These are phyloP conservation scores for Ophonus ardosiacus DNA, from an alignment of 2,888 invertebrate species.

Conservation along the genomic window DNA sequence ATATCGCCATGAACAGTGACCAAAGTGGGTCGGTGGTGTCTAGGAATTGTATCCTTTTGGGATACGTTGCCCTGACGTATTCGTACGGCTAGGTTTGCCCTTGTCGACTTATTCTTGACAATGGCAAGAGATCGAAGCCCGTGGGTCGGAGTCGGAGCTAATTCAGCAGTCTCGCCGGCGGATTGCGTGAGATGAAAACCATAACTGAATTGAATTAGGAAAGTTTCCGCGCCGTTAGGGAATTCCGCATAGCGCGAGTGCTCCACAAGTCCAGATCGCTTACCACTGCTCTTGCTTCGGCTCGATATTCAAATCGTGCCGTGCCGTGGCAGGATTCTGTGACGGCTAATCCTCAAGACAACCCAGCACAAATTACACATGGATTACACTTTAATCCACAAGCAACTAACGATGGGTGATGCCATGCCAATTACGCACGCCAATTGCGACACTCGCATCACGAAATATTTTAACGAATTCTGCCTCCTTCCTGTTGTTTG, in stretches of 20 bases:
- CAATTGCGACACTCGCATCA: neutral
- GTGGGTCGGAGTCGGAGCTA: constrained; percentile 66
- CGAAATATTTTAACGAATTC: no score
- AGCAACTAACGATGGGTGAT: constrained; percentile 42
- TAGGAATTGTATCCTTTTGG: no score
- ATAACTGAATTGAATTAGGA: constrained; percentile 71
- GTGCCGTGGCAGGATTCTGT: constrained; percentile 29
- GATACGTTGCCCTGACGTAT: no score
- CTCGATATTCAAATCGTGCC: constrained; percentile 44
- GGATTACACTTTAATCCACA: constrained; percentile 43
- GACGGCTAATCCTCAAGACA: constrained; percentile 39
- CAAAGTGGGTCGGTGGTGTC: no score
- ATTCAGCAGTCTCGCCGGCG: constrained; percentile 69
- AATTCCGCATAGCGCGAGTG: constrained; percentile 61
- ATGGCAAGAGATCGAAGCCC: constrained; percentile 1
- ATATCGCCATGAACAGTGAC: no score
- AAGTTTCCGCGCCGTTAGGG: constrained; percentile 70
- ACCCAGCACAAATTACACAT: constrained; percentile 46
- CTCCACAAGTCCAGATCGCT: constrained; percentile 18
- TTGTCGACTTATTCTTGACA: constrained; percentile 47
- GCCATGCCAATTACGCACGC: constrained; percentile 28
- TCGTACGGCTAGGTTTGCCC: no score
- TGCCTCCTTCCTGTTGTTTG: no score
- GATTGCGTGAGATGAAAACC: constrained; percentile 71
- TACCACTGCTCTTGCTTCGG: neutral